phyloP scores from a whole-genome alignment of 2,888 invertebrate species.

The Agrenia bidenticulata region DNA sequence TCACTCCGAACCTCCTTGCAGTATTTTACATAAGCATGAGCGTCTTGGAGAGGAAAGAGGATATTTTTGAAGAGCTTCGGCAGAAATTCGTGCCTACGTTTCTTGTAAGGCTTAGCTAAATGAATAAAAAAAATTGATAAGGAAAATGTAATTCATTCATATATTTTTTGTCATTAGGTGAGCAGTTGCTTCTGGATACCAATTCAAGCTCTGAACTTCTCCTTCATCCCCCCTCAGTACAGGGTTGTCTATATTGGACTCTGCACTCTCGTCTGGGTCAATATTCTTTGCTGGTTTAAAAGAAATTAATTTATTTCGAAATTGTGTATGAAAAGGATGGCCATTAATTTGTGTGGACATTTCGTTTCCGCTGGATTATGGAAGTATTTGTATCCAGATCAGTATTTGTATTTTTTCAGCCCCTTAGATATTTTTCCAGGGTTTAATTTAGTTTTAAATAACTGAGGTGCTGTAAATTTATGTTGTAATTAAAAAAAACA shows the following conservation, averaged over 20 bases:
- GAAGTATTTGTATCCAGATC: too few relatives aligned
- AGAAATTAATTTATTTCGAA: too few relatives aligned
- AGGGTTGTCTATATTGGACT: constrained; percentile 77
- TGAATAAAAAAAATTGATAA: background rate
- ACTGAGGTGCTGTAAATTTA: too few relatives aligned
- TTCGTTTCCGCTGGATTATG: too few relatives aligned
- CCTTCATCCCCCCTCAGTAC: constrained; percentile 67
- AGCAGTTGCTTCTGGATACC: constrained; percentile 85
- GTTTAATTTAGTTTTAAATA: too few relatives aligned
- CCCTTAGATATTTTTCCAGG: too few relatives aligned
- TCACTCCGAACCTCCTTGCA: constrained; percentile 71
- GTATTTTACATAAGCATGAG: constrained; percentile 75
- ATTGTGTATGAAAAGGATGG: too few relatives aligned
- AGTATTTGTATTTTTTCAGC: too few relatives aligned
- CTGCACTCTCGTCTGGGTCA: constrained; percentile 79
- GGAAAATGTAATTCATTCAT: background rate
- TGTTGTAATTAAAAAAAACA: too few relatives aligned
- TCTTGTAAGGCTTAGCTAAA: constrained; percentile 55
- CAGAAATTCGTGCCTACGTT: constrained; percentile 71
- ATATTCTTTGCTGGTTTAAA: constrained; percentile 79
- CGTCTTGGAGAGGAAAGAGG: constrained; percentile 69
- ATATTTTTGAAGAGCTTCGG: constrained; percentile 70
- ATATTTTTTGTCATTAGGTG: constrained; percentile 57
- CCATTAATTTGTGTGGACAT: too few relatives aligned
- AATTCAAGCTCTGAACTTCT: constrained; percentile 75